phyloP scores from a whole-genome alignment of 2,797 vertebrate genomes.

The Hybognathus amarus region DNA sequence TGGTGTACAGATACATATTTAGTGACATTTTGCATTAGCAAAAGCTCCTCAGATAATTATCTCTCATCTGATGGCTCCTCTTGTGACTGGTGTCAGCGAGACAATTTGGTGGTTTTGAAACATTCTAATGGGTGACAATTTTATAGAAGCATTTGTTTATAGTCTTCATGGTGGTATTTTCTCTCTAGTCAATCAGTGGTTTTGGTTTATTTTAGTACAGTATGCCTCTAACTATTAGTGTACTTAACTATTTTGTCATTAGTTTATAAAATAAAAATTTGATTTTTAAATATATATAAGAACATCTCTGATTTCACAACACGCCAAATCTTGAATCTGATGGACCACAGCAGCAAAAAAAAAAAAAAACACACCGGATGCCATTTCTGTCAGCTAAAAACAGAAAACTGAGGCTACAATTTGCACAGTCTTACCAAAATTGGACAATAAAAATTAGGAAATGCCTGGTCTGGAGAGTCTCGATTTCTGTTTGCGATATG shows the following conservation, averaged over 20 bases:
- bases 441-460: no score
- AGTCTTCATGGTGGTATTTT: conserved; percentile 22
- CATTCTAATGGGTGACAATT: conserved; percentile 32
- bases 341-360: no score
- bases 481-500: no score
- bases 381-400: no score
- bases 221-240: neutral
- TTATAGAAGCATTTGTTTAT: conserved; percentile 33
- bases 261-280: neutral
- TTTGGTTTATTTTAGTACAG: conserved; percentile 33
- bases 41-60: conserved; percentile 62
- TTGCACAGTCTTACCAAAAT: no score
- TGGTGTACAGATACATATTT: conserved; percentile 52
- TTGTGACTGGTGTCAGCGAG: conserved; percentile 11
- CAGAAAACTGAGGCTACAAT: no score
- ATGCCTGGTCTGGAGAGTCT: no score
- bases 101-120: conserved; percentile 18
- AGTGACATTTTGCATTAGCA: conserved; percentile 64
- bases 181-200: neutral
- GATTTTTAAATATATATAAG: no score
- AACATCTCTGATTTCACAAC: no score
- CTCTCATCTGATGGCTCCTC: conserved; percentile 20
- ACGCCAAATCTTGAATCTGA: no score
- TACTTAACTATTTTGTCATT: neutral
- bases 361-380: no score